These are phyloP conservation scores for Artibeus lituratus DNA, from an alignment of 2,797 vertebrate genomes.

Conservation along the genomic window DNA sequence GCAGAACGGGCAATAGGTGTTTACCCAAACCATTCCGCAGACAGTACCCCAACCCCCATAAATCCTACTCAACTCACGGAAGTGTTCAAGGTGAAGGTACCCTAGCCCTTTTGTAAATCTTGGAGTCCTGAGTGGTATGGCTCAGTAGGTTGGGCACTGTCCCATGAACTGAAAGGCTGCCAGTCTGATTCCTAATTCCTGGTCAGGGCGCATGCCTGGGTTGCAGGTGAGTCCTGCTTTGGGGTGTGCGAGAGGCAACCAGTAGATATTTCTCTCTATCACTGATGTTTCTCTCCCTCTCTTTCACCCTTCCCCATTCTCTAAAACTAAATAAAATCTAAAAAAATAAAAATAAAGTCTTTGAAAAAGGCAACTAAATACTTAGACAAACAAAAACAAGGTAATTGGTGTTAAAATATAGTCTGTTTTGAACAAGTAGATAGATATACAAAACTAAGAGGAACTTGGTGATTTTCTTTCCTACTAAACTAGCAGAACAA, in stretches of 20 bases:
- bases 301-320: background rate
- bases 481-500: slow-evolving; percentile 52
- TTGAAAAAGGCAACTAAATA: background rate
- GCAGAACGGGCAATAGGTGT: background rate
- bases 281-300: background rate
- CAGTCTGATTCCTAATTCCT: background rate
- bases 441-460: background rate
- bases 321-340: background rate
- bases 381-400: background rate
- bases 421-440: background rate
- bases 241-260: background rate
- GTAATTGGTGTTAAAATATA: slow-evolving; percentile 1
- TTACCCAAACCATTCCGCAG: background rate
- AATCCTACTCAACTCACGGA: background rate
- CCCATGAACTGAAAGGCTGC: background rate
- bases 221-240: background rate
- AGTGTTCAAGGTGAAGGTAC: background rate
- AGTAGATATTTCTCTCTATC: background rate
- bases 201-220: background rate
- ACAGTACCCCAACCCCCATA: background rate
- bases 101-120: too few relatives aligned
- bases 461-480: slow-evolving; percentile 38
- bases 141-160: background rate
- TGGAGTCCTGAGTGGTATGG: background rate
- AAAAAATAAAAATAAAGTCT: background rate